phyloP scores from a whole-genome alignment of 2,888 invertebrate genomes.

The Dorcus hopei region DNA sequence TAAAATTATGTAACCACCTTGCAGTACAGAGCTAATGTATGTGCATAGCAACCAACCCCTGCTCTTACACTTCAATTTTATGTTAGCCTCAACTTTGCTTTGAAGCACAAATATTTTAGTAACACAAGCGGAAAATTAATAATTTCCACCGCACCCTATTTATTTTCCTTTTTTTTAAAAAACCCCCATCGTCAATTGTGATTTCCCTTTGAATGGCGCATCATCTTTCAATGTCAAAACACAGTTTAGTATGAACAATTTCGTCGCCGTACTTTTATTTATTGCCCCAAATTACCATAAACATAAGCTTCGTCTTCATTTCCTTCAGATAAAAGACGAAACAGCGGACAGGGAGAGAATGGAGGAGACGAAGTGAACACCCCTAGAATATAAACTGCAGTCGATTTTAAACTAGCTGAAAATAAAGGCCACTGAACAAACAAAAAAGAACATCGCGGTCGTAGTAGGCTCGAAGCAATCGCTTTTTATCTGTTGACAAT shows the following conservation, averaged over 20 bases:
- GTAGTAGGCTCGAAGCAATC: constrained; percentile 14
- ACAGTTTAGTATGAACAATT: background rate
- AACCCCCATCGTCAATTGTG: too few relatives aligned
- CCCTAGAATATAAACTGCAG: constrained; percentile 13
- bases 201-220: too few relatives aligned
- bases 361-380: constrained; percentile 1
- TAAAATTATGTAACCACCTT: constrained; percentile 32
- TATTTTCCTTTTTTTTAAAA: too few relatives aligned
- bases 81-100: too few relatives aligned
- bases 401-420: constrained; percentile 5
- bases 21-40: constrained; percentile 18
- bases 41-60: background rate
- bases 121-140: too few relatives aligned
- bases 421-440: constrained; percentile 13
- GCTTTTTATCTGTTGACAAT: constrained; percentile 24
- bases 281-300: constrained; percentile 8
- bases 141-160: too few relatives aligned
- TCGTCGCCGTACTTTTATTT: background rate
- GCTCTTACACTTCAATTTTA: background rate
- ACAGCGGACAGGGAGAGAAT: background rate
- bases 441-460: constrained; percentile 7
- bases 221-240: background rate
- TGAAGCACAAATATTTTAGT: too few relatives aligned
- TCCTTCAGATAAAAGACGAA: constrained; percentile 1
- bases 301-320: constrained; percentile 11